Evolutionary conservation across 2,888 invertebrate genomes (phyloP).

Genomic region (Eupsilia transversa): DNA sequence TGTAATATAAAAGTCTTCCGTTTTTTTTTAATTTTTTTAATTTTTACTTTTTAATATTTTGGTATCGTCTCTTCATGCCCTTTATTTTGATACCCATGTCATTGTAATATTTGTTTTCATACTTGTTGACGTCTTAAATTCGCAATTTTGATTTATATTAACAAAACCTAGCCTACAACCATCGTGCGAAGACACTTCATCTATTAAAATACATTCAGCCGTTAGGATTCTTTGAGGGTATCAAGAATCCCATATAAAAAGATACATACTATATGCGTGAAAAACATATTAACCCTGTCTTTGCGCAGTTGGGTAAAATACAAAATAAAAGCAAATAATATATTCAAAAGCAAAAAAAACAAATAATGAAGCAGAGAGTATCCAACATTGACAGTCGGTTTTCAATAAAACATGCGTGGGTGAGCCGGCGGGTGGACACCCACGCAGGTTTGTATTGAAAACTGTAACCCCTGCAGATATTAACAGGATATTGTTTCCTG

Average conservation of each 20-base stretch:
- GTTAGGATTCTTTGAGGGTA: neutral
- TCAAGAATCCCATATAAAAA: neutral
- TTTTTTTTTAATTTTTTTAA: no score
- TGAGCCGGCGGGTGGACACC: neutral
- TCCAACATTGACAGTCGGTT: neutral
- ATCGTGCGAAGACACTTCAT: neutral
- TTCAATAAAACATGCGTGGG: neutral
- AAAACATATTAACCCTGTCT: no score
- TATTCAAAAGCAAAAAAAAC: neutral
- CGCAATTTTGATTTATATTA: neutral
- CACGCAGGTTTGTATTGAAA: neutral
- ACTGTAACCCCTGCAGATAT: neutral
- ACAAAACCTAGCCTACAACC: neutral
- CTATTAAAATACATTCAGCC: neutral
- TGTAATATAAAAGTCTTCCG: no score
- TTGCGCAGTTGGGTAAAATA: neutral
- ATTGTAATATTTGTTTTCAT: neutral
- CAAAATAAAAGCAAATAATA: neutral
- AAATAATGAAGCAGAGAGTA: neutral
- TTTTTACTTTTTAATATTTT: no score
- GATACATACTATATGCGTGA: no score
- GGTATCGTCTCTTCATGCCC: neutral
- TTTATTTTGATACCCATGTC: neutral
- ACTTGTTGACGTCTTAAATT: neutral
- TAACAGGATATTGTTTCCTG: neutral